Conservation (phyloP, 1,140 invertebrate genomes). For the Psix sp. region DNA sequence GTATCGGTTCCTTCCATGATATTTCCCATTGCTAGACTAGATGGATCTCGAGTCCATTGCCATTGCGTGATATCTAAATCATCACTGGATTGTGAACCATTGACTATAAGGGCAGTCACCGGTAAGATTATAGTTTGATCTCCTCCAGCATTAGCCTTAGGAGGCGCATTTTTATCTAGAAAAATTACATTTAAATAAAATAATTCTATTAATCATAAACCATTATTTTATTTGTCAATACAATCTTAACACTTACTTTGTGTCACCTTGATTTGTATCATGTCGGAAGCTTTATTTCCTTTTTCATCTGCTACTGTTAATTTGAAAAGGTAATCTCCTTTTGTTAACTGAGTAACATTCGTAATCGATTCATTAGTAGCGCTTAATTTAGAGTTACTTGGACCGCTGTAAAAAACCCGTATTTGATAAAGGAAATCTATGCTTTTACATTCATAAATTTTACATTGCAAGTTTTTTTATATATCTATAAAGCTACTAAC, state of each 20-base stretch:
- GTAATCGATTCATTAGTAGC: conserved; percentile 80
- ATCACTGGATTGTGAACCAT: conserved; percentile 91
- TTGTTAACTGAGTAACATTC: conserved; percentile 88
- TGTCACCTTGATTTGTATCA: conserved; percentile 87
- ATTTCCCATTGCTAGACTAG: conserved; percentile 89
- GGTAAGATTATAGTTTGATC: conserved; percentile 88
- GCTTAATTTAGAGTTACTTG: conserved; percentile 75
- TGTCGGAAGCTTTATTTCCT: conserved; percentile 85
- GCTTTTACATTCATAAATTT: no score
- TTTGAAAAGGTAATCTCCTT: conserved; percentile 90
- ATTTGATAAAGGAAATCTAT: no score
- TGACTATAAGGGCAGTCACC: conserved; percentile 85
- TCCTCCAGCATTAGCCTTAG: conserved; percentile 91
- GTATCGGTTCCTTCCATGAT: conserved; percentile 86
- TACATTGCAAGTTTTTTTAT: no score
- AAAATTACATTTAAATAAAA: conserved; percentile 2
- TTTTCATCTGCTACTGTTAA: conserved; percentile 91
- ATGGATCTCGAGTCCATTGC: conserved; percentile 88
- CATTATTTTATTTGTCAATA: no score
- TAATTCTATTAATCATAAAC: no score
- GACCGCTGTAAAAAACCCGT: conserved; percentile 76
- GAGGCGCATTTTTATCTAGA: conserved; percentile 91
- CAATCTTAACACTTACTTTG: conserved; percentile 94
- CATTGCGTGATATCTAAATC: conserved; percentile 91
- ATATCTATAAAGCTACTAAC: neutral